Evolutionary conservation across 2,797 vertebrate genomes (phyloP).

Genomic region (Chloroceryle amazona): DNA sequence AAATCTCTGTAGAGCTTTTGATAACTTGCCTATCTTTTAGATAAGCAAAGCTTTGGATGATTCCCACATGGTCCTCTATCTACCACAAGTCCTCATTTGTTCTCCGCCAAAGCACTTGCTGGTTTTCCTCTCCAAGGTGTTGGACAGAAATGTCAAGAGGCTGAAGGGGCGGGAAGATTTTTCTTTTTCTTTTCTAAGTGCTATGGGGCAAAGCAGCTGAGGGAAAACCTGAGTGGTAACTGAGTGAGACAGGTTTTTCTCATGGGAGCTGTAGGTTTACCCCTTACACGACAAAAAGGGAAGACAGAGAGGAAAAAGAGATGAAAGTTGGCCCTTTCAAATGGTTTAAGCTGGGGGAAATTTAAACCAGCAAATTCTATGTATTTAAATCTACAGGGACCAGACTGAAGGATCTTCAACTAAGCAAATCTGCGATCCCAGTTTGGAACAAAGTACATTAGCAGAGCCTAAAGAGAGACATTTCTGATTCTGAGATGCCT

Average conservation of each 20-base stretch:
- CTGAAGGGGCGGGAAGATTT: neutral
- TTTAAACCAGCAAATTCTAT: neutral
- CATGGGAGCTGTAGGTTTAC: neutral
- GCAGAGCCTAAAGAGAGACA: neutral
- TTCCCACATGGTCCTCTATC: conserved; percentile 59
- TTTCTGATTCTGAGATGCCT: neutral
- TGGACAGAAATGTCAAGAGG: conserved; percentile 71
- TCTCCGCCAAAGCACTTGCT: conserved; percentile 54
- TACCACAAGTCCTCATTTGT: conserved; percentile 64
- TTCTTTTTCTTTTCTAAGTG: conserved; percentile 39
- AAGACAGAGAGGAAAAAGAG: neutral
- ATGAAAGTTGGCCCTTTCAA: neutral
- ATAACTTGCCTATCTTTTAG: conserved; percentile 69
- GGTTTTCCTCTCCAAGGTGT: conserved; percentile 73
- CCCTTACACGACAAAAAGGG: neutral
- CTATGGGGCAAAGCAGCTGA: neutral
- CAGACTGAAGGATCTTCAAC: neutral
- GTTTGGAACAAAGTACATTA: neutral
- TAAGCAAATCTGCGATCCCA: fast-evolving
- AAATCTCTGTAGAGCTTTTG: conserved; percentile 67
- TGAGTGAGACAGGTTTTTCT: conserved; percentile 43
- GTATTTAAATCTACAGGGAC: conserved; percentile 7
- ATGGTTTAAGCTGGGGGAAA: neutral
- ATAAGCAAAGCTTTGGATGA: conserved; percentile 70
- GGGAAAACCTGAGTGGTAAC: conserved; percentile 45